phyloP scores from a whole-genome alignment of 2,888 invertebrate genomes.

The Brachycybe producta region DNA sequence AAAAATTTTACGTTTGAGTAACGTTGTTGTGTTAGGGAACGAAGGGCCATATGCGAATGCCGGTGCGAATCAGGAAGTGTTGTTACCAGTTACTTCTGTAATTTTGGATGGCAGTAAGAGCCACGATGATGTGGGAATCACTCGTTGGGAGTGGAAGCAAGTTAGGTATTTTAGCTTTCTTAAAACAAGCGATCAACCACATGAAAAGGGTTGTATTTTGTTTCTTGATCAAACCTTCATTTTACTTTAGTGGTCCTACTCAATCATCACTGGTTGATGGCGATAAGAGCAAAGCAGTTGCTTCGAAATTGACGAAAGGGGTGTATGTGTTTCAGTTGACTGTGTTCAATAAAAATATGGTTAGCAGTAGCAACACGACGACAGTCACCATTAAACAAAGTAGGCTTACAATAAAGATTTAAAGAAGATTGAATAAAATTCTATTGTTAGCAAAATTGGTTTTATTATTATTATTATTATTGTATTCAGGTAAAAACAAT shows the following conservation, averaged over 20 bases:
- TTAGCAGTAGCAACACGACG: constrained; percentile 58
- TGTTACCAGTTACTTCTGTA: constrained; percentile 69
- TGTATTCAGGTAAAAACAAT: constrained; percentile 62
- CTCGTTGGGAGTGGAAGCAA: constrained; percentile 72
- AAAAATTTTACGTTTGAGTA: background rate
- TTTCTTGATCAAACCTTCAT: too few relatives aligned
- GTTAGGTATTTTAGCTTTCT: constrained; percentile 39
- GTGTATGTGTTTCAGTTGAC: constrained; percentile 65
- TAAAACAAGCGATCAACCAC: background rate
- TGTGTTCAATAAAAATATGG: constrained; percentile 69
- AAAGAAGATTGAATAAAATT: background rate
- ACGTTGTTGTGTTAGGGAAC: constrained; percentile 24
- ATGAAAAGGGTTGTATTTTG: too few relatives aligned
- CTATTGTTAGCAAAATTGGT: too few relatives aligned
- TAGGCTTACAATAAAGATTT: constrained; percentile 38
- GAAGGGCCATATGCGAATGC: constrained; percentile 40
- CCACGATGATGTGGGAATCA: constrained; percentile 66
- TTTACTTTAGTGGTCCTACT: constrained; percentile 46
- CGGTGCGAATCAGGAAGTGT: constrained; percentile 49
- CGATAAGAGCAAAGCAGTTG: constrained; percentile 39
- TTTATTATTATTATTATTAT: too few relatives aligned
- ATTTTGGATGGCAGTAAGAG: constrained; percentile 62
- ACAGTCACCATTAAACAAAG: constrained; percentile 71
- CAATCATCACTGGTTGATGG: constrained; percentile 35
- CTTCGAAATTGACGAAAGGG: constrained; percentile 68